phyloP scores from a whole-genome alignment of 2,797 vertebrate genomes.

The Esox masquinongy region DNA sequence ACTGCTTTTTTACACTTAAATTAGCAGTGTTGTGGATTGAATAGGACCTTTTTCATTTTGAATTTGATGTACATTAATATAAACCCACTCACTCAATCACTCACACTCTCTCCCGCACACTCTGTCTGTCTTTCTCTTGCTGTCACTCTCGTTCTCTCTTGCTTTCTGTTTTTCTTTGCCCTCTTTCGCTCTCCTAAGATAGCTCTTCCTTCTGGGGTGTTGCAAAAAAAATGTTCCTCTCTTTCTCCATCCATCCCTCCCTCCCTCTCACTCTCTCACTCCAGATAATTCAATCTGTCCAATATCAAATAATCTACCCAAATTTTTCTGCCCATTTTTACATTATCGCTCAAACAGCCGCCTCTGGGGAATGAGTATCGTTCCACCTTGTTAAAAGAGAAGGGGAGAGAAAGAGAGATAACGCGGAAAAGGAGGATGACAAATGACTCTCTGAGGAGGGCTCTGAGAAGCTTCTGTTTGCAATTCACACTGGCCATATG shows the following conservation, averaged over 20 bases:
- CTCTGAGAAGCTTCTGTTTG: slow-evolving; percentile 60
- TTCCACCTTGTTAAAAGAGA: slow-evolving; percentile 66
- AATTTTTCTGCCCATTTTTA: slow-evolving; percentile 69
- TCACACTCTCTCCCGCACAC: neutral
- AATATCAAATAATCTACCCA: slow-evolving; percentile 72
- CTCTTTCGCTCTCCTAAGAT: slow-evolving; percentile 17
- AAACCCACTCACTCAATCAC: slow-evolving; percentile 22
- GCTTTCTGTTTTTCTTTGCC: slow-evolving; percentile 3
- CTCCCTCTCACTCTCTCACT: slow-evolving; percentile 37
- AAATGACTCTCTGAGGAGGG: slow-evolving; percentile 60
- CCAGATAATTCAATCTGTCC: slow-evolving; percentile 73
- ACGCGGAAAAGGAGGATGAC: slow-evolving; percentile 47
- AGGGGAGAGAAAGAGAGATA: slow-evolving; percentile 35
- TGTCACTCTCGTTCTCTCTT: too few relatives aligned
- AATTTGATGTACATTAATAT: slow-evolving; percentile 48
- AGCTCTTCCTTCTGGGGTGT: slow-evolving; percentile 34
- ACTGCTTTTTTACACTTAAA: slow-evolving; percentile 36
- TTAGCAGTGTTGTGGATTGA: slow-evolving; percentile 46
- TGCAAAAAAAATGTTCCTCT: slow-evolving; percentile 58
- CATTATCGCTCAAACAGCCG: slow-evolving; percentile 65
- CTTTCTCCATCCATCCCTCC: slow-evolving; percentile 39
- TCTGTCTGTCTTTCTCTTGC: slow-evolving; percentile 7
- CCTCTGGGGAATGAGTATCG: slow-evolving; percentile 55
- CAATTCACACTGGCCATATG: slow-evolving; percentile 61
- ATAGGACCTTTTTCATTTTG: neutral